Base-by-base conservation (phyloP, 2,888 invertebrate genomes). In the Congeria kusceri region DNA sequence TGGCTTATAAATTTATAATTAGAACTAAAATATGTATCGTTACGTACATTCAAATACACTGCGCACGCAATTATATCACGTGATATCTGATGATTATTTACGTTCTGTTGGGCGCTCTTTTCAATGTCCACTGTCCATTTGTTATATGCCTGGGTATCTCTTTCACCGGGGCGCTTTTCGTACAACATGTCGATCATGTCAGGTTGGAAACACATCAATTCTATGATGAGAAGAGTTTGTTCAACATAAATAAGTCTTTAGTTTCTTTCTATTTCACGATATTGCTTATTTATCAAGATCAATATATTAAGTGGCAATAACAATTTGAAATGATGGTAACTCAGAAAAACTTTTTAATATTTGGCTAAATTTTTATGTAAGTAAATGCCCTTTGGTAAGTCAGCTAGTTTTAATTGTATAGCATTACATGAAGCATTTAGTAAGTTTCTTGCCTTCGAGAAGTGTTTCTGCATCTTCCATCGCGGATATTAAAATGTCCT, bases 121-220 rank as follows among this genome's bases (percentile, higher is more conserved):
- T 44, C 58, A 3, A 75, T 23, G 3, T 74, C 74, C 15, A 67
- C 56, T 5, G 81, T 81, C 81, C 77, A 81, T 67, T 74, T 77
- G 15, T 66, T 67, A 25, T 77, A 82, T 5, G 67, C 78, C 44
- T 75, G 81, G n/a, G 75, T 75, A 11, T 75, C 68, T 46, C 66
- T 75, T 23, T 82, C 58, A 18, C 11, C n/a, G 13, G 78, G 75
- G n/a, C 65, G 47, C 25, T 65, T 72, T 5, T 59, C 57, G 4
- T 27, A 20, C 57, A 82, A 47, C 18, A 75, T 2, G 18, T 78
- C 78, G 25, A 61, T 49, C 20, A 77, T 39, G 15, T 47, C 47
- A 9, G 67, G 69, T 39, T 73, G 57, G 23, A 77, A 59, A 3
- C 70, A 23, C 20, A 46, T 53, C 18, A 49, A 27, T 15, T 74